Percentiles rank a stretch among this genome's conserved stretches.
phyloP scores from a whole-genome alignment of 2,113 vertebrate genomes.

The Malurus alboscapulatus region DNA sequence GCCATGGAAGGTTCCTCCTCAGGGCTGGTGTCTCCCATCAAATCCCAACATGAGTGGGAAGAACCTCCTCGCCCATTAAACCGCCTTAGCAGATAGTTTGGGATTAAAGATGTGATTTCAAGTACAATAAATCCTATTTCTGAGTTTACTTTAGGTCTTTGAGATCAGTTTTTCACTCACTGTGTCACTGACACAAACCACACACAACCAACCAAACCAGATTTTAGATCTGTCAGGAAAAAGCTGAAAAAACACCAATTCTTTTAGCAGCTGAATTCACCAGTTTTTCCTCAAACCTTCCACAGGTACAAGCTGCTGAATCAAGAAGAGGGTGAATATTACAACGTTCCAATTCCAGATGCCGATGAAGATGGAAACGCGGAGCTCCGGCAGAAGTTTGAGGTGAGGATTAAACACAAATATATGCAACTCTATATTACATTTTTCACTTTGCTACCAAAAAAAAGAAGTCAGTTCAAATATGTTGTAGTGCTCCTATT shows the following conservation, averaged over 20 bases:
- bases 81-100: not conserved
- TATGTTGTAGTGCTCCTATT: not conserved
- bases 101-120: not conserved
- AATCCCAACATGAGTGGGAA: not conserved
- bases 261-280: not conserved
- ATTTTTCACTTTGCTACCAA: not conserved
- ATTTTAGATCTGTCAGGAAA: not conserved
- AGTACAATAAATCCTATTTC: not conserved
- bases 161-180: not conserved
- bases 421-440: not conserved
- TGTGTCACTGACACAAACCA: not conserved
- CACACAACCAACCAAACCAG: not conserved
- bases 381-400: constrained; percentile 94
- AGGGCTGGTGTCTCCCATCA: not conserved
- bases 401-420: constrained; percentile 78
- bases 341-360: constrained; percentile 94
- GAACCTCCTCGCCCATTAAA: not conserved
- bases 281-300: not conserved
- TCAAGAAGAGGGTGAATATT: constrained; percentile 96
- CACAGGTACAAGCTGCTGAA: constrained; percentile 93
- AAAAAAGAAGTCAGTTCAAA: not conserved
- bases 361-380: constrained; percentile 87
- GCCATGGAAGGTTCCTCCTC: not conserved
- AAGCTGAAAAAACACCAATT: not conserved
- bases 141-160: not conserved